These are phyloP conservation scores for Drosophila lowei DNA, from an alignment of 1,140 invertebrate genomes.

Conservation along the genomic window DNA sequence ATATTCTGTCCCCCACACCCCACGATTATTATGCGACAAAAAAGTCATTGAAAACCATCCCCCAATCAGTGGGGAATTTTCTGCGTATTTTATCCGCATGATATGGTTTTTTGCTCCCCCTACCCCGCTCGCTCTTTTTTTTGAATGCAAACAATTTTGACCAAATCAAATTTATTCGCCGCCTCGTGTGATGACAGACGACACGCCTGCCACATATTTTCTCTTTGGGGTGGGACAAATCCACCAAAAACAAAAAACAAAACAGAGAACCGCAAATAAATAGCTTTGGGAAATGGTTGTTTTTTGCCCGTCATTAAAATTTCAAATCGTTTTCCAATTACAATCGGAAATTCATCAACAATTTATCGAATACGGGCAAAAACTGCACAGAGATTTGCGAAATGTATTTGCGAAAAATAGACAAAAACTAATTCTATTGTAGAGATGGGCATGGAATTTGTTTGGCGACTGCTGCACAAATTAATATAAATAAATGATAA, in stretches of 20 bases:
- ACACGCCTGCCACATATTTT: neutral
- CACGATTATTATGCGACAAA: neutral
- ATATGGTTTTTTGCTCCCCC: slow-evolving; percentile 10
- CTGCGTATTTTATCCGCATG: slow-evolving; percentile 18
- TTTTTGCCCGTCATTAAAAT: slow-evolving; percentile 58
- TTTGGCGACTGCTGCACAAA: neutral
- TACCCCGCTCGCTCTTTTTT: neutral
- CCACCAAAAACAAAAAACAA: no score
- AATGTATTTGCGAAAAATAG: slow-evolving; percentile 19
- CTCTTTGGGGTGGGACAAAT: slow-evolving; percentile 4
- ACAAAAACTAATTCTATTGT: slow-evolving; percentile 4
- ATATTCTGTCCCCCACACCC: slow-evolving; percentile 14
- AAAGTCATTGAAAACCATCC: slow-evolving; percentile 8
- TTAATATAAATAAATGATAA: no score
- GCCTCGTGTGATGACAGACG: slow-evolving; percentile 36
- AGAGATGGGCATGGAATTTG: slow-evolving; percentile 6
- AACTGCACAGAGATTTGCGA: slow-evolving; percentile 1
- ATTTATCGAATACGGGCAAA: slow-evolving; percentile 26
- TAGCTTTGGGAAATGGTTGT: slow-evolving; percentile 1
- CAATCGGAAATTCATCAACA: slow-evolving; percentile 48
- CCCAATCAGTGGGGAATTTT: slow-evolving; percentile 27
- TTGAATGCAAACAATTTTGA: slow-evolving; percentile 49
- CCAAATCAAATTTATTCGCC: slow-evolving; percentile 63
- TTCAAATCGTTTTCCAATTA: slow-evolving; percentile 64
- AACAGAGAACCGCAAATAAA: slow-evolving; percentile 7